These are phyloP conservation scores for Rhinolophus ferrumequinum DNA, from an alignment of 2,113 vertebrate species.

Conservation along the genomic window DNA sequence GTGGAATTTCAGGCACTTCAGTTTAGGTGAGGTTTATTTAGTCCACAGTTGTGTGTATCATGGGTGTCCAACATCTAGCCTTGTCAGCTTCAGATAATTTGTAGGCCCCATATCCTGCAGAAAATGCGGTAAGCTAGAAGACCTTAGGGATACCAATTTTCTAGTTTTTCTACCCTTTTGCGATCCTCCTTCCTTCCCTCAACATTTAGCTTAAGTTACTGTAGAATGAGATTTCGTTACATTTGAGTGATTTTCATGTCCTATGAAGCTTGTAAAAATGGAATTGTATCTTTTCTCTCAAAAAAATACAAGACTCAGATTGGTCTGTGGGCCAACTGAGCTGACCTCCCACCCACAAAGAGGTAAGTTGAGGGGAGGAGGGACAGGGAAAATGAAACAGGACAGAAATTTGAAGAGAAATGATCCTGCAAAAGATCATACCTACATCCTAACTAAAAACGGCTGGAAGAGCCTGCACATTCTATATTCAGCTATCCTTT, in stretches of 20 bases:
- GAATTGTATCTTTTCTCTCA: not conserved
- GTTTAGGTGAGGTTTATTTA: not conserved
- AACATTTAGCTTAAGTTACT: not conserved
- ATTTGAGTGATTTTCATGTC: not conserved
- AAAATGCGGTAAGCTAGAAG: not conserved
- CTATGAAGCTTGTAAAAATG: not conserved
- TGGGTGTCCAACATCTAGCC: not conserved
- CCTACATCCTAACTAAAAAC: not conserved
- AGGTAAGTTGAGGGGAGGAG: not conserved
- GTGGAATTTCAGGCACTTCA: not conserved
- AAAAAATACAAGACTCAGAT: not conserved
- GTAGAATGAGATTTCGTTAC: conserved; percentile 13
- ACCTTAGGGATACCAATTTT: not conserved
- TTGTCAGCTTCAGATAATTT: not conserved
- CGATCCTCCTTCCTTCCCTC: not conserved
- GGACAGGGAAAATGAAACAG: not conserved
- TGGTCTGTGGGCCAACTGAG: conserved; percentile 31
- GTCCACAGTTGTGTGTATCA: not conserved
- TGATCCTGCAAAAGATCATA: not conserved
- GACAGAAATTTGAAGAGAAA: not conserved
- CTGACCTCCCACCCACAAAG: not conserved
- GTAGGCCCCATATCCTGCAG: not conserved
- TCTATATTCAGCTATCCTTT: not conserved
- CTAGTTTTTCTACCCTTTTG: not conserved
- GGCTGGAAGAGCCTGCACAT: not conserved